Base-by-base conservation (phyloP, 2,888 invertebrate genomes). In the Heliconius hortense region DNA sequence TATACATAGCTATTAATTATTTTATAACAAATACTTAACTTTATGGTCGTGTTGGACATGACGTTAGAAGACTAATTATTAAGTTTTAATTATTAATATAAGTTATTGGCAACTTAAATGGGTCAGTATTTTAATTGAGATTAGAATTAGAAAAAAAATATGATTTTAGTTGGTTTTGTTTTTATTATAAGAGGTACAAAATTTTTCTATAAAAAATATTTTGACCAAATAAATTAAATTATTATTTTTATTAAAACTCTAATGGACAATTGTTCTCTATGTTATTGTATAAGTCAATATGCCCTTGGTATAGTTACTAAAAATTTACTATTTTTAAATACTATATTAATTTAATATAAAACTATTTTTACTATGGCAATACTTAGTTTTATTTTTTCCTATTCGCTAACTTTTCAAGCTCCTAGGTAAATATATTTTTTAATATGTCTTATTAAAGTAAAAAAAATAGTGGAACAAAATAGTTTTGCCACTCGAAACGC, bases 11-110 rank as follows among this genome's bases (percentile, higher is more conserved):
- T 72, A 72, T 62, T 62, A 56, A 64, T 64, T 73, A 67, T 72
- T 74, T 68, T 74, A 63, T 68, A 60, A 66, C 13, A 39, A 35
- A n/a, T 64, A n/a, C 64, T 64, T 73, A 60, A 73, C n/a, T 67
- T 79, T 78, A 79, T 76, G 80, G 82, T 85, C 81, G 74, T 87
- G 86, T 88, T 69, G 74, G 81, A 87, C 87, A 87, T 86, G 87
- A 86, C 84, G 82, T 78, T 79, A 78, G 71, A 77, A 77, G 78
- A 77, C 77, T 78, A 77, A 75, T 48, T 18, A 69, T 28, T 53
- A 56, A 67, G 39, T 67, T 76, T 76, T 76, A 18, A 53, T 56
- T 31, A 56, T 31, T 56, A 56, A 28, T 31, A 56, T 31, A 69
- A 56, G 53, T n/a, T 53, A 53, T 68, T 53, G 28, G 68, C 24